Evolutionary conservation across 2,888 invertebrate genomes (phyloP).

Genomic region (Muscina levida): DNA sequence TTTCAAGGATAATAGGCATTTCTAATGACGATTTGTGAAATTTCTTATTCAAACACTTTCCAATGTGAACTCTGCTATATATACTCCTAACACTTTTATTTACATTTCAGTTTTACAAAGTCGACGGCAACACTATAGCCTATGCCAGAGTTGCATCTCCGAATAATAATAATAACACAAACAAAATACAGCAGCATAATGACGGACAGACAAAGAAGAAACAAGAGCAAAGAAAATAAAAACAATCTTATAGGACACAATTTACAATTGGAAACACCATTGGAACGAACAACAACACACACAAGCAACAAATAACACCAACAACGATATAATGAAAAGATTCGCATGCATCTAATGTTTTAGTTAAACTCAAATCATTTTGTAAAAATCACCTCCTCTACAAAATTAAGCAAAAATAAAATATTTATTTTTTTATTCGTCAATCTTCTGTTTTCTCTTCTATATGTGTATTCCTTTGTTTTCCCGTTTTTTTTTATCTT

Average conservation of each 20-base stretch:
- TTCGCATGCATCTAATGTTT: neutral
- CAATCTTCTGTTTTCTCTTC: constrained; percentile 21
- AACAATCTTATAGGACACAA: constrained; percentile 44
- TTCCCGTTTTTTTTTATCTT: constrained; percentile 14
- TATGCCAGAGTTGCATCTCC: constrained; percentile 16
- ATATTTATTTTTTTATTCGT: constrained; percentile 9
- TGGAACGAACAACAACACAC: constrained; percentile 35
- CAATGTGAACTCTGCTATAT: too few relatives aligned
- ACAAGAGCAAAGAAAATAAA: too few relatives aligned
- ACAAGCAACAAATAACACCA: constrained; percentile 51
- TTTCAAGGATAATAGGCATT: too few relatives aligned
- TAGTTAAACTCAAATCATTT: constrained; percentile 41
- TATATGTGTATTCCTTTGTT: neutral
- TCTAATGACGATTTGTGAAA: too few relatives aligned
- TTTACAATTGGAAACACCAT: constrained; percentile 47
- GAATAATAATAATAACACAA: constrained; percentile 20
- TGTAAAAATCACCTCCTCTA: constrained; percentile 60
- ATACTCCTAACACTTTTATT: too few relatives aligned
- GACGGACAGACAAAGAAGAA: neutral
- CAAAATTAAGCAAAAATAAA: constrained; percentile 36
- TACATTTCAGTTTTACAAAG: too few relatives aligned
- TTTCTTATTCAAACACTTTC: too few relatives aligned
- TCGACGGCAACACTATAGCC: too few relatives aligned
- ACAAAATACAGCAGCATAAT: constrained; percentile 16
- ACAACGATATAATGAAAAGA: neutral